Conservation (phyloP, 2,888 invertebrate genomes). For the Eupeodes latifasciatus region DNA sequence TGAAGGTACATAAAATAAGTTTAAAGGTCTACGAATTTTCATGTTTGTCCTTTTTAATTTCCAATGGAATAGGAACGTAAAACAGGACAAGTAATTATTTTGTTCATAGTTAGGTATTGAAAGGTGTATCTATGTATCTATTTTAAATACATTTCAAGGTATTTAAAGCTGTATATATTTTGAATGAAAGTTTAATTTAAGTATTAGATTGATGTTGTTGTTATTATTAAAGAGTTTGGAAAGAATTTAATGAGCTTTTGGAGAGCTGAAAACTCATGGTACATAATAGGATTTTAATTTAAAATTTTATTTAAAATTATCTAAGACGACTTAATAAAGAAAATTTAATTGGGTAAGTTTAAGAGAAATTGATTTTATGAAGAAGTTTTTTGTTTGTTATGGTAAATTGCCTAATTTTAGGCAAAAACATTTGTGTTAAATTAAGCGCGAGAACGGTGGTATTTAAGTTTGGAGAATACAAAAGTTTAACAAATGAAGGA, state of each 20-base stretch:
- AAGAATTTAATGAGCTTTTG: background rate
- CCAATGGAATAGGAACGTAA: background rate
- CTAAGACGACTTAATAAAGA: too few relatives aligned
- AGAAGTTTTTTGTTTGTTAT: too few relatives aligned
- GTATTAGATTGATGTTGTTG: background rate
- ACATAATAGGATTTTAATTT: background rate
- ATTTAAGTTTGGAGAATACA: too few relatives aligned
- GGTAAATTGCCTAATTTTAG: too few relatives aligned
- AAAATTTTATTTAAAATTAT: too few relatives aligned
- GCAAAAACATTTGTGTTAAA: too few relatives aligned
- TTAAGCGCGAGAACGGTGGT: too few relatives aligned
- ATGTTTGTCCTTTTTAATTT: slow-evolving; percentile 38
- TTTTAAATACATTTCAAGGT: background rate
- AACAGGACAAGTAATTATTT: slow-evolving; percentile 10
- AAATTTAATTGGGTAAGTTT: too few relatives aligned
- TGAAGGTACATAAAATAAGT: slow-evolving; percentile 15
- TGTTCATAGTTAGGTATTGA: background rate
- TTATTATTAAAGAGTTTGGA: background rate
- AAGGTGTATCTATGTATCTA: background rate
- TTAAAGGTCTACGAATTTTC: slow-evolving; percentile 62
- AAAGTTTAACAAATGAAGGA: too few relatives aligned
- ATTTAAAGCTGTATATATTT: background rate
- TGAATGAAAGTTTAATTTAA: slow-evolving; percentile 1
- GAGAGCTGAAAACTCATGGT: too few relatives aligned
- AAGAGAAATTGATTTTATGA: too few relatives aligned